Base-by-base conservation (phyloP, 2,113 vertebrate genomes). In the Spilogale gracilis region DNA sequence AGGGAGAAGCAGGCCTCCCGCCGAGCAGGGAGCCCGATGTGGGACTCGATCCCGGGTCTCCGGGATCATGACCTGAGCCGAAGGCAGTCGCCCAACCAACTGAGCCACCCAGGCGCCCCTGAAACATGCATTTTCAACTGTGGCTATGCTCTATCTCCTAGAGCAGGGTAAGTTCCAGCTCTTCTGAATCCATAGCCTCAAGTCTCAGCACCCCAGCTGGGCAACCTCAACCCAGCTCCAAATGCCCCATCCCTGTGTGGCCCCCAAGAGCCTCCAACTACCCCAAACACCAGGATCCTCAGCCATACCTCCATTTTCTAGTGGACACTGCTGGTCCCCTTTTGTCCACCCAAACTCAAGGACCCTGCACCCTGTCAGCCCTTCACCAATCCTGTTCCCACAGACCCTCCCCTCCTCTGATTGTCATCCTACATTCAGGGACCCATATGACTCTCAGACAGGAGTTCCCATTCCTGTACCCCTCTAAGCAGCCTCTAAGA, bases 361-460 rank as follows among this genome's bases (percentile, higher is more conserved):
- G 58, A 54, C 5, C 16, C 50, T 93, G 27, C n/a, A 21, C 27
- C 16, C 1, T 12, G 58, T 63, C n/a, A n/a, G 4, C 0, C 30
- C 79, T 54, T 48, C 43, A 60, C 17, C 54, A 82, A n/a, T 23
- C 45, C 23, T 20, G 30, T 3, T 43, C n/a, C 56, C 73, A 25
- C 14, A 1, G 4, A 9, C 48, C 45, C 69, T 80, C 20, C 23
- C n/a, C 48, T 79, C 8, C 38, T 52, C 60, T 81, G 32, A 30
- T 14, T 76, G 89, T 96, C 71, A 83, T 21, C 54, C 76, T 80
- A 92, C 43, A 95, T n/a, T 16, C 52, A 84, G n/a, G 48, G 50
- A 83, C 48, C 84, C 21, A 50, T 20, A 2, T 74, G 32, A 91
- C 14, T 20, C 30, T 30, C 20, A 50, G 30, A 50, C 20, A 56